A percentile compares a stretch with the other conserved stretches of the same genome.
Evolutionary conservation across 2,888 invertebrate species (phyloP).

Genomic region (Clivina fossor): DNA sequence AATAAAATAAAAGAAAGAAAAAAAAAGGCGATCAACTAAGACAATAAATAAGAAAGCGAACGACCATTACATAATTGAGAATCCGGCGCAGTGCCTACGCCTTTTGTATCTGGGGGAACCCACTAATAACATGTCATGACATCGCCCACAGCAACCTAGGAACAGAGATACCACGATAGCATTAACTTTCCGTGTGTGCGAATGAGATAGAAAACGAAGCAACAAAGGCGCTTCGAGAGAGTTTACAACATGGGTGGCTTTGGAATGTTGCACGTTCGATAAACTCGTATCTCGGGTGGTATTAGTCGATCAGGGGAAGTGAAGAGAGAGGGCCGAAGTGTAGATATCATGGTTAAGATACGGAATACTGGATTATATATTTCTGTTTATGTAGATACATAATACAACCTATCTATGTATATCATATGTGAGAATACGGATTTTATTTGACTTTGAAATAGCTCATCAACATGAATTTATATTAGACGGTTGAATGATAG

Average conservation of each 20-base stretch:
- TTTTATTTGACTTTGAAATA: too few relatives aligned
- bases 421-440: too few relatives aligned
- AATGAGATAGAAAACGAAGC: too few relatives aligned
- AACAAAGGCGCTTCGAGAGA: conserved; percentile 11
- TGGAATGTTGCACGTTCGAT: conserved; percentile 4
- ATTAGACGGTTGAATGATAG: too few relatives aligned
- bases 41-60: conserved; percentile 4
- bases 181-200: too few relatives aligned
- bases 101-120: neutral
- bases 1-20: neutral
- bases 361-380: too few relatives aligned
- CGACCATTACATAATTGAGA: conserved; percentile 1
- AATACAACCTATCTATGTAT: too few relatives aligned
- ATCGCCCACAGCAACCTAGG: neutral
- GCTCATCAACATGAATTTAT: too few relatives aligned
- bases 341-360: too few relatives aligned
- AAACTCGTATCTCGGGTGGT: conserved; percentile 9
- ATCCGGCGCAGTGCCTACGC: conserved; percentile 1
- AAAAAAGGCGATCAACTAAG: neutral
- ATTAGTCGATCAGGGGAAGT: too few relatives aligned
- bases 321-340: neutral
- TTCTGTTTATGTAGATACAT: too few relatives aligned
- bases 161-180: neutral
- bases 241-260: conserved; percentile 15
- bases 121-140: conserved; percentile 11